Conservation (phyloP, 2,888 invertebrate species). For the Arctia plantaginis region DNA sequence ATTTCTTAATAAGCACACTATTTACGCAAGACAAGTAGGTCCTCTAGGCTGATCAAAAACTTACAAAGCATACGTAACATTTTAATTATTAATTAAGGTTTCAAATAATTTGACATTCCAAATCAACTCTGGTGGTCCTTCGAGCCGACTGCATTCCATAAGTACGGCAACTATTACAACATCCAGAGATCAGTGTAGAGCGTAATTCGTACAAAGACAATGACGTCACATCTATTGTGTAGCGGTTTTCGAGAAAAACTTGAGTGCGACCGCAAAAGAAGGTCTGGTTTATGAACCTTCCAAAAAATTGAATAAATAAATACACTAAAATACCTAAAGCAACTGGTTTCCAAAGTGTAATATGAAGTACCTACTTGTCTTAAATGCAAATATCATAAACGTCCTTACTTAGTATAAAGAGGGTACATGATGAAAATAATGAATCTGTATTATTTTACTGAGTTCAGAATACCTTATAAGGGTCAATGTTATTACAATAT, state of each 20-base stretch:
- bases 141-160: not conserved
- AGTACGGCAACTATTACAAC: not conserved
- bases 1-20: not conserved
- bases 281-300: not conserved
- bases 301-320: not conserved
- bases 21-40: not conserved
- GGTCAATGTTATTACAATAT: not conserved
- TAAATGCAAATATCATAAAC: not conserved
- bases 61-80: not conserved
- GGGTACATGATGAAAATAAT: not conserved
- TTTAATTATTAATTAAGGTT: not conserved
- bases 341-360: not conserved
- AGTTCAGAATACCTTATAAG: not conserved
- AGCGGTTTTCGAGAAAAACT: not conserved
- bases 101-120: slow-evolving; percentile 1
- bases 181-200: not conserved
- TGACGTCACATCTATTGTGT: not conserved
- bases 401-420: not conserved
- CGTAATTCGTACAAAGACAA: not conserved
- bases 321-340: too few species aligned
- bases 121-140: not conserved
- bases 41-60: not conserved
- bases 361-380: not conserved
- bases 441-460: not conserved
- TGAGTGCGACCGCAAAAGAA: not conserved